Evolutionary conservation across 2,888 invertebrate species (phyloP).

Genomic region (Drosophila borealis): DNA sequence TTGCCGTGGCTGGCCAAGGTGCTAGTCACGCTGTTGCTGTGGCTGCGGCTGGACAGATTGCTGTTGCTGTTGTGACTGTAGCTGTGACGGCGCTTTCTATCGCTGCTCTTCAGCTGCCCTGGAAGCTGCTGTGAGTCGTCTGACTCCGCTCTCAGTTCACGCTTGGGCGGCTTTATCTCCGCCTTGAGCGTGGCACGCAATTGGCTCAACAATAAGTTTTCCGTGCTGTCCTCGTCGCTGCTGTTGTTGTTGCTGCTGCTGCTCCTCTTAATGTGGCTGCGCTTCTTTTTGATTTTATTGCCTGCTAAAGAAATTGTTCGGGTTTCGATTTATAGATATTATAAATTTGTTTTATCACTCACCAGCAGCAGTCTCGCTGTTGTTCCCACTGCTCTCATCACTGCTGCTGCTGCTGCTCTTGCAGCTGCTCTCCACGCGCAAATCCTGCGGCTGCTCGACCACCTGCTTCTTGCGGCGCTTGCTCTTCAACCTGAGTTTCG

Average conservation of each 20-base stretch:
- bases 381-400: constrained; percentile 11
- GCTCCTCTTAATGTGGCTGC: neutral
- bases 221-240: constrained; percentile 59
- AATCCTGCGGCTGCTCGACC: neutral
- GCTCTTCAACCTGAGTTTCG: constrained; percentile 6
- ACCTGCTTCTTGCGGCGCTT: constrained; percentile 39
- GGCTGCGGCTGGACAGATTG: constrained; percentile 52
- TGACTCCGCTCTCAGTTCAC: constrained; percentile 28
- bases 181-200: constrained; percentile 52
- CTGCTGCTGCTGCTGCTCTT: constrained; percentile 21
- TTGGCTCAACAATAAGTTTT: constrained; percentile 56
- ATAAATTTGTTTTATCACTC: neutral
- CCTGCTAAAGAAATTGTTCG: neutral
- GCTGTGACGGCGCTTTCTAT: constrained; percentile 44
- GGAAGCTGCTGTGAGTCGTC: constrained; percentile 6
- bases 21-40: constrained; percentile 44
- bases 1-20: constrained; percentile 44
- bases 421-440: constrained; percentile 20
- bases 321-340: neutral
- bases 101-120: constrained; percentile 10
- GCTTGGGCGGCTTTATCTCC: constrained; percentile 51
- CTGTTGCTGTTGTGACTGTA: constrained; percentile 41
- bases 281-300: neutral
- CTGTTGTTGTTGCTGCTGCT: constrained; percentile 34
- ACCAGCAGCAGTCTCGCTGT: constrained; percentile 32